Evolutionary conservation across 1,140 invertebrate species (phyloP).

Genomic region (Aleiodes sp.): DNA sequence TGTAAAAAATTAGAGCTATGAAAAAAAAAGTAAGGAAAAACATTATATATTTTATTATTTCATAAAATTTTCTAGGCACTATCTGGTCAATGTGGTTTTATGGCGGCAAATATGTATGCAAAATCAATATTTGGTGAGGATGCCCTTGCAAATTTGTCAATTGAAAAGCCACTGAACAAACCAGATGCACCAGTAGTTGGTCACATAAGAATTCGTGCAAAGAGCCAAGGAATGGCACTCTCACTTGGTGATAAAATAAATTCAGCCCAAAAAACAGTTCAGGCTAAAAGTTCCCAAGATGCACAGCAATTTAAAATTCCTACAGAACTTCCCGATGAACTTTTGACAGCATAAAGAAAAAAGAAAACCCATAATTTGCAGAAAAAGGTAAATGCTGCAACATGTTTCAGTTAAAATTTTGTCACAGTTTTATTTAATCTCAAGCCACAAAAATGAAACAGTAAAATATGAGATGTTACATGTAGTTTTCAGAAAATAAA

Average conservation of each 20-base stretch:
- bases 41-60: no score
- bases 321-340: background rate
- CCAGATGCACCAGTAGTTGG: constrained; percentile 90
- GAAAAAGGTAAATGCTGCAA: background rate
- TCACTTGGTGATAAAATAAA: constrained; percentile 97
- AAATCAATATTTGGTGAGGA: constrained; percentile 99
- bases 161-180: constrained; percentile 93
- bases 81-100: constrained; percentile 96
- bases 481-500: constrained; percentile 5
- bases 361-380: background rate
- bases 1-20: background rate
- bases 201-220: constrained; percentile 96
- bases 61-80: constrained; percentile 73
- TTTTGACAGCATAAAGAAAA: no score
- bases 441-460: background rate
- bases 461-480: background rate
- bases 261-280: constrained; percentile 82
- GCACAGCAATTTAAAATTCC: constrained; percentile 58
- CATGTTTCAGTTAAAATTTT: constrained; percentile 7
- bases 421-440: constrained; percentile 12
- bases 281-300: constrained; percentile 70
- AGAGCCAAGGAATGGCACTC: constrained; percentile 98
- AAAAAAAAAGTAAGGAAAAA: background rate
- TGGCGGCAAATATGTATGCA: constrained; percentile 99
- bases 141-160: constrained; percentile 96